phyloP scores from a whole-genome alignment of 1,140 invertebrate genomes.

The Drosophila tristis region DNA sequence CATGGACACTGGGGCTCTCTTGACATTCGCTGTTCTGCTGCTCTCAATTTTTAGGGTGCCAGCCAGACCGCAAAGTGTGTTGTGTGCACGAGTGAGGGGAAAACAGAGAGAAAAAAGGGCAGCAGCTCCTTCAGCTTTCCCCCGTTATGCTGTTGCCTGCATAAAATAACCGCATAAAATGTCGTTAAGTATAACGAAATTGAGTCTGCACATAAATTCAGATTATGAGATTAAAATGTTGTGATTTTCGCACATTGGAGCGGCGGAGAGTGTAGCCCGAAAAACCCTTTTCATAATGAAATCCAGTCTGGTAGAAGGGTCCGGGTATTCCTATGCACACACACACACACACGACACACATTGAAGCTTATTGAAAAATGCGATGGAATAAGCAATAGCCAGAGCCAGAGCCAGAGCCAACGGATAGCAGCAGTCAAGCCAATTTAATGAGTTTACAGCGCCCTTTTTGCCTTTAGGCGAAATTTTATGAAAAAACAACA shows the following conservation, averaged over 20 bases:
- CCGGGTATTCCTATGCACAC: not conserved
- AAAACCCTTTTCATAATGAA: slow-evolving; percentile 70
- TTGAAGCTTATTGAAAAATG: slow-evolving; percentile 54
- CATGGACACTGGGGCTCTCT: slow-evolving; percentile 37
- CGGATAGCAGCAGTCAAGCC: slow-evolving; percentile 31
- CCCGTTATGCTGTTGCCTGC: slow-evolving; percentile 36
- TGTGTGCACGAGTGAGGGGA: not conserved
- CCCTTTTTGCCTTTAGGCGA: slow-evolving; percentile 45
- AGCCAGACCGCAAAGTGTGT: slow-evolving; percentile 57
- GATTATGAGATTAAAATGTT: slow-evolving; percentile 83
- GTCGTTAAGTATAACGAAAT: slow-evolving; percentile 83
- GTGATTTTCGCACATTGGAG: slow-evolving; percentile 72
- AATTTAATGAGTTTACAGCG: slow-evolving; percentile 61
- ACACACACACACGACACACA: too few relatives aligned
- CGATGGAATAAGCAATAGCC: slow-evolving; percentile 45
- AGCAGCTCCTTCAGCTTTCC: slow-evolving; percentile 46
- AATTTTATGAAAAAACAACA: slow-evolving; percentile 60
- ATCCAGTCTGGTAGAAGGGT: slow-evolving; percentile 11
- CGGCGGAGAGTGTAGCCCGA: not conserved
- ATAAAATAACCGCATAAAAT: slow-evolving; percentile 82
- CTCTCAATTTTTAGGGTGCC: slow-evolving; percentile 47
- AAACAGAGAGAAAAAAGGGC: not conserved
- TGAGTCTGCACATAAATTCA: slow-evolving; percentile 82
- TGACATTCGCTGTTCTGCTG: slow-evolving; percentile 34
- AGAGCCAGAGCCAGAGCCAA: slow-evolving; percentile 44